These are phyloP conservation scores for Alcedo quadribrachys DNA, from an alignment of 2,797 vertebrate species.

Conservation along the genomic window DNA sequence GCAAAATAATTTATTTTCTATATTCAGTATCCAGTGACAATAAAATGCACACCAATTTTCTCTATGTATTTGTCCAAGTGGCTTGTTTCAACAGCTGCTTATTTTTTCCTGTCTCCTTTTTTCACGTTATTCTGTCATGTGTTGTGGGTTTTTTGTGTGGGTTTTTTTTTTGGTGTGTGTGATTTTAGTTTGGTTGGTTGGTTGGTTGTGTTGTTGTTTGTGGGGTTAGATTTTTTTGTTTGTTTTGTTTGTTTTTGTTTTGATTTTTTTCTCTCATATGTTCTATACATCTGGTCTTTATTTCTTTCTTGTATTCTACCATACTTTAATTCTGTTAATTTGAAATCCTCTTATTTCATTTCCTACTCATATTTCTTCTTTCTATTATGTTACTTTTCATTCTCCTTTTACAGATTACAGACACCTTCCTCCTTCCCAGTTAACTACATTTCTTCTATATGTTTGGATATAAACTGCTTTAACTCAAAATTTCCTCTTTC, in stretches of 20 bases:
- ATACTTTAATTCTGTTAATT: neutral
- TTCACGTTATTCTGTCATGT: too few relatives aligned
- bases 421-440: neutral
- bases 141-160: too few relatives aligned
- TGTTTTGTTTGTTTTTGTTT: neutral
- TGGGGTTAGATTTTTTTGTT: neutral
- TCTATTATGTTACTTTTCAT: neutral
- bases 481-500: neutral
- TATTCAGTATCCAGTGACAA: neutral
- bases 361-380: neutral
- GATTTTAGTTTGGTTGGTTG: too few relatives aligned
- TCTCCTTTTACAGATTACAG: neutral
- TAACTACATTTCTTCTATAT: neutral
- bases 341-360: neutral
- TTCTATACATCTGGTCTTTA: neutral
- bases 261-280: neutral
- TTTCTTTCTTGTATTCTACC: neutral
- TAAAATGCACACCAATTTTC: neutral
- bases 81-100: neutral
- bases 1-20: neutral
- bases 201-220: too few relatives aligned
- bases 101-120: neutral
- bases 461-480: neutral
- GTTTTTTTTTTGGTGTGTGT: too few relatives aligned
- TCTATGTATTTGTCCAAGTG: neutral